phyloP scores from a whole-genome alignment of 2,888 invertebrate genomes.

The Taphrorychus bicolor region DNA sequence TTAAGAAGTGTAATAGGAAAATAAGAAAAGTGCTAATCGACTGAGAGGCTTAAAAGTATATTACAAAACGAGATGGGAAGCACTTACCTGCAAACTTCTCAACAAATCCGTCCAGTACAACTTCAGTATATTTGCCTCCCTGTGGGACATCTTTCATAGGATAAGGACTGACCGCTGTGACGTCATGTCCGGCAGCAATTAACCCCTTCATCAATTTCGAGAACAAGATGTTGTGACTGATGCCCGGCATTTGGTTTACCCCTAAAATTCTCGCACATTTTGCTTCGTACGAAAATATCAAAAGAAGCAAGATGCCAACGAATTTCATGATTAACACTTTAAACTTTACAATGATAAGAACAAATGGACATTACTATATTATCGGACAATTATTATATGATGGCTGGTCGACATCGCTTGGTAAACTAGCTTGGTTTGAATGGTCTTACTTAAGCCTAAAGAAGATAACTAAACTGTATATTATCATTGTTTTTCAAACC shows the following conservation, averaged over 20 bases:
- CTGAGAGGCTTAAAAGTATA: no score
- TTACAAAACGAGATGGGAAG: neutral
- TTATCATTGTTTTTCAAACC: no score
- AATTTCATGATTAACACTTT: neutral
- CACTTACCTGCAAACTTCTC: slow-evolving; percentile 22
- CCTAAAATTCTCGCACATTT: slow-evolving; percentile 43
- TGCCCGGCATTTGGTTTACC: slow-evolving; percentile 44
- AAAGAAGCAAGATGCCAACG: neutral
- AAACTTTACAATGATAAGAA: no score
- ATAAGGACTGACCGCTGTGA: slow-evolving; percentile 50
- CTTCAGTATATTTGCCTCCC: slow-evolving; percentile 32
- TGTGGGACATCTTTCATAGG: slow-evolving; percentile 29
- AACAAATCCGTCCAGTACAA: slow-evolving; percentile 19
- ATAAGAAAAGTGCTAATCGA: no score
- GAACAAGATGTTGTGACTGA: slow-evolving; percentile 47
- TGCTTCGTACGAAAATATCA: neutral
- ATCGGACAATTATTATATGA: no score
- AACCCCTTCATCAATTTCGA: slow-evolving; percentile 45
- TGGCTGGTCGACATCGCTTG: no score
- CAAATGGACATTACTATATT: no score
- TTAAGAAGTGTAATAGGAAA: no score
- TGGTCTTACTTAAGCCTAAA: no score
- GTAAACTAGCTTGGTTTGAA: no score
- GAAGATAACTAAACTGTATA: no score
- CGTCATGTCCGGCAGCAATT: slow-evolving; percentile 57